Percentiles rank a stretch among this genome's conserved stretches.
Conservation (phyloP, 2,888 invertebrate genomes). For the Oasisia sp. region DNA sequence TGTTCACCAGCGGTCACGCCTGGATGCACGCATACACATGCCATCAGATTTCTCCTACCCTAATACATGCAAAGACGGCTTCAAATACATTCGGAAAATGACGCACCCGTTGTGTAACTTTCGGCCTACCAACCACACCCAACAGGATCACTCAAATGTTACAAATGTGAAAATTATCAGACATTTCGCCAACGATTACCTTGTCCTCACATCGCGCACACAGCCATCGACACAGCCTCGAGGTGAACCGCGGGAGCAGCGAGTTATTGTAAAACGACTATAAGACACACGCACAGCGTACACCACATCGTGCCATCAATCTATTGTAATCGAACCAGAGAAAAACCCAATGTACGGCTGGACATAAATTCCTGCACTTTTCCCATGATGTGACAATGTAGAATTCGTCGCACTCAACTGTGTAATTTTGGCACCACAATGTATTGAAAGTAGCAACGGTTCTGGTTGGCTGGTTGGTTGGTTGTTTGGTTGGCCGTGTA, state of each 20-base stretch:
- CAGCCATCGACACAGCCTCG: not conserved
- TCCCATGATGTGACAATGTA: not conserved
- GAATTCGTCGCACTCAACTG: not conserved
- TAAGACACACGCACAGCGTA: not conserved
- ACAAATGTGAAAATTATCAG: too few species aligned
- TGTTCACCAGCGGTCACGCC: not conserved
- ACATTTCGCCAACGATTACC: not conserved
- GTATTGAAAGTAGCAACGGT: not conserved
- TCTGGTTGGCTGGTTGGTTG: not conserved
- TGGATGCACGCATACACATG: not conserved
- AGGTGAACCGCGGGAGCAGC: not conserved
- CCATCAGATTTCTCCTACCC: not conserved
- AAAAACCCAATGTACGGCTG: not conserved
- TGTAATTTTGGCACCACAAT: not conserved
- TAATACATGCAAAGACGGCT: too few species aligned
- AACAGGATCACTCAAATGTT: too few species aligned
- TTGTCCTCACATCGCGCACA: not conserved
- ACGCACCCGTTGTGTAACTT: too few species aligned
- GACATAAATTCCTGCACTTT: not conserved
- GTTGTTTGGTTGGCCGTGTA: not conserved
- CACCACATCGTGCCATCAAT: not conserved
- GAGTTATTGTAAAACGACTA: not conserved
- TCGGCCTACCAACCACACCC: too few species aligned
- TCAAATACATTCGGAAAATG: not conserved
- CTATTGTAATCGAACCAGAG: not conserved